phyloP scores from a whole-genome alignment of 2,888 invertebrate species.

The Therioaphis trifolii region DNA sequence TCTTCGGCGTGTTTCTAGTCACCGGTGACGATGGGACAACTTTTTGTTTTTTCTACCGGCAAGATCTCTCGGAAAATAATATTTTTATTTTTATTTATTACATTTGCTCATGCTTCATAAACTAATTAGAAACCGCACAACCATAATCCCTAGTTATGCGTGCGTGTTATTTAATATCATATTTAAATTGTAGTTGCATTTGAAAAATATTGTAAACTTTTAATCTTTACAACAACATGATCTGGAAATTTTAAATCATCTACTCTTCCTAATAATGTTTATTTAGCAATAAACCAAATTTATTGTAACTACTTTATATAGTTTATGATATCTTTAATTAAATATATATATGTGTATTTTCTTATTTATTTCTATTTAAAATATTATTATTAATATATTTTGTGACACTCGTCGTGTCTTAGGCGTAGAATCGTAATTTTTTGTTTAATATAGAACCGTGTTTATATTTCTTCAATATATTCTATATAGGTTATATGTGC shows the following conservation, averaged over 20 bases:
- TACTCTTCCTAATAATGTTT: conserved; percentile 46
- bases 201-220: conserved; percentile 24
- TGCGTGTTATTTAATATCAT: neutral
- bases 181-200: conserved; percentile 40
- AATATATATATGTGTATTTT: conserved; percentile 49
- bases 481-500: conserved; percentile 42
- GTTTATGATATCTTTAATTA: conserved; percentile 3
- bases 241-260: conserved; percentile 30
- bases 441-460: conserved; percentile 49
- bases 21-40: conserved; percentile 61
- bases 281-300: conserved; percentile 30
- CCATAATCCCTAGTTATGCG: conserved; percentile 47
- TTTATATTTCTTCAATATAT: conserved; percentile 48
- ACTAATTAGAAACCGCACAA: conserved; percentile 4
- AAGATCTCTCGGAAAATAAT: conserved; percentile 61
- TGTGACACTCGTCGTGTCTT: conserved; percentile 40
- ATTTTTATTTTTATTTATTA: conserved; percentile 58
- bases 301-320: conserved; percentile 36
- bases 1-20: conserved; percentile 62
- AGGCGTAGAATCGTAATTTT: conserved; percentile 53
- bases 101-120: conserved; percentile 50
- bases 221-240: conserved; percentile 6
- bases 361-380: conserved; percentile 60
- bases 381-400: conserved; percentile 52
- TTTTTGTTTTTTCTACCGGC: conserved; percentile 55